These are phyloP conservation scores for Steinernema hermaphroditum DNA, from an alignment of 2,888 invertebrate species.

Conservation along the genomic window DNA sequence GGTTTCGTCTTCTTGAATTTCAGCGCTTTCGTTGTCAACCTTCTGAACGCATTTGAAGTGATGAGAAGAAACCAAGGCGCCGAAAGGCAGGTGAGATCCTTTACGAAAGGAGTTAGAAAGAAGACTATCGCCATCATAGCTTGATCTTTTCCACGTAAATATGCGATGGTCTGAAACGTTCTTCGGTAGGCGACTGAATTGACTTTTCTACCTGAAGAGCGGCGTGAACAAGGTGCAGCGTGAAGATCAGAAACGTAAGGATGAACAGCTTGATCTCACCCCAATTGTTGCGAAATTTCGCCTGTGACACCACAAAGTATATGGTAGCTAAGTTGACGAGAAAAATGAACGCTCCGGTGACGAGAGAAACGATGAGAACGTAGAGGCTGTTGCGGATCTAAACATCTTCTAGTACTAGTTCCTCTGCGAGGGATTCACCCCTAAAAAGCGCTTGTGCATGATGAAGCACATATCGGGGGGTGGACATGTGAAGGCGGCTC, in stretches of 20 bases:
- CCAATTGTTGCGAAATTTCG: no score
- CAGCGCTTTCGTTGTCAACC: background rate
- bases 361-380: background rate
- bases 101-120: background rate
- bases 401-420: background rate
- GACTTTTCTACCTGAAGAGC: no score
- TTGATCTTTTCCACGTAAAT: no score
- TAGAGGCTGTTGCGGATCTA: conserved; percentile 7
- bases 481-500: background rate
- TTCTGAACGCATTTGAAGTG: background rate
- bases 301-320: no score
- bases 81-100: background rate
- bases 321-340: background rate
- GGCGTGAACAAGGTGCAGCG: no score
- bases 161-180: no score
- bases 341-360: background rate
- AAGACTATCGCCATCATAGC: background rate
- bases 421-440: background rate
- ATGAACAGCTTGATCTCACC: no score
- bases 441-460: background rate
- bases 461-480: background rate
- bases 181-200: no score
- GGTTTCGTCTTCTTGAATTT: background rate
- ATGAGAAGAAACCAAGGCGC: conserved; percentile 1
- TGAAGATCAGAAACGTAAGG: no score